phyloP scores from a whole-genome alignment of 2,888 invertebrate genomes.

The Seira sanloemensis region DNA sequence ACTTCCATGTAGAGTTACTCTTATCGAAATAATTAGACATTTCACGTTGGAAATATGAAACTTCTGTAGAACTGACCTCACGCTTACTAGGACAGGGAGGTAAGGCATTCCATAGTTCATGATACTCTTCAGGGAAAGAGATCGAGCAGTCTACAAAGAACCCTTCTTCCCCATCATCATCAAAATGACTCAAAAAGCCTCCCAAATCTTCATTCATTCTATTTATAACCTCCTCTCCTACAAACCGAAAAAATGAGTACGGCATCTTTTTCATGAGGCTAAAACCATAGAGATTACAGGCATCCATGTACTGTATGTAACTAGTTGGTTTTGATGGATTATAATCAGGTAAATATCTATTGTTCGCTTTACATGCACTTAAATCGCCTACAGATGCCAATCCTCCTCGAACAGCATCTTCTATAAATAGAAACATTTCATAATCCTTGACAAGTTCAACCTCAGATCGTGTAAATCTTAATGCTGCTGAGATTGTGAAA shows the following conservation, averaged over 20 bases:
- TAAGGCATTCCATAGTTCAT: conserved; percentile 36
- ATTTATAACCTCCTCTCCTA: not conserved
- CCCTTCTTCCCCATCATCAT: conserved; percentile 7
- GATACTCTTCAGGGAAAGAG: not conserved
- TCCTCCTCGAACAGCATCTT: conserved; percentile 39
- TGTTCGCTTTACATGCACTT: conserved; percentile 35
- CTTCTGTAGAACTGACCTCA: not conserved
- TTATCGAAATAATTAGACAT: not conserved
- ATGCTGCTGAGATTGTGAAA: conserved; percentile 46
- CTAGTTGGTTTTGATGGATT: not conserved
- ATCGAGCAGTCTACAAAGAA: conserved; percentile 18
- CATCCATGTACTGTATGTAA: conserved; percentile 39
- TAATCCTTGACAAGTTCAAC: conserved; percentile 42
- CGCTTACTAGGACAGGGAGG: conserved; percentile 32
- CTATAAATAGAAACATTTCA: conserved; percentile 40
- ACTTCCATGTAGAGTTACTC: not conserved
- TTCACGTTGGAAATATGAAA: not conserved
- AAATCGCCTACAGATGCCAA: conserved; percentile 21
- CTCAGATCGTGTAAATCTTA: conserved; percentile 31
- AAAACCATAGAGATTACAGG: conserved; percentile 50
- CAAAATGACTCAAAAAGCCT: not conserved
- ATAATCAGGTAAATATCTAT: conserved; percentile 28
- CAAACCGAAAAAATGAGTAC: conserved; percentile 3
- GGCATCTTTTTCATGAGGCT: not conserved
- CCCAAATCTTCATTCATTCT: not conserved